Evolutionary conservation across 1,140 invertebrate species (phyloP).

Genomic region (Dufourea novaeangliae): DNA sequence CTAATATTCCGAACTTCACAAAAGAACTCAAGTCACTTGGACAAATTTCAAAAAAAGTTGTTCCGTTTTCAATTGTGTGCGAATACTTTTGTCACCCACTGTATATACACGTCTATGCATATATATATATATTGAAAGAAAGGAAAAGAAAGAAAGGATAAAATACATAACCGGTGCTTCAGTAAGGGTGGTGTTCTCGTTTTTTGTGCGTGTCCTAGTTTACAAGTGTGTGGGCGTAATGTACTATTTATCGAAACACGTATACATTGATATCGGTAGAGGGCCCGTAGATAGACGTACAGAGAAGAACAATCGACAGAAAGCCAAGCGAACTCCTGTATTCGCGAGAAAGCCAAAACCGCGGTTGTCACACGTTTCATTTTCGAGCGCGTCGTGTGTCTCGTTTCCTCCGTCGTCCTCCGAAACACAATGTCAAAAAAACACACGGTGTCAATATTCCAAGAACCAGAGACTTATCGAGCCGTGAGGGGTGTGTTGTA

Average conservation of each 20-base stretch:
- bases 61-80: no score
- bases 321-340: slow-evolving; percentile 7
- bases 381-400: slow-evolving; percentile 29
- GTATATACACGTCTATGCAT: neutral
- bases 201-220: slow-evolving; percentile 64
- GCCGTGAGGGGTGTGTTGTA: neutral
- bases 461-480: slow-evolving; percentile 10
- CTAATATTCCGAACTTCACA: no score
- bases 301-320: slow-evolving; percentile 55
- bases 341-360: slow-evolving; percentile 23
- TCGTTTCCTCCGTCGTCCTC: slow-evolving; percentile 35
- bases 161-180: slow-evolving; percentile 65
- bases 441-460: no score
- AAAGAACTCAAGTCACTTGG: no score
- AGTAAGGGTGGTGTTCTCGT: slow-evolving; percentile 61
- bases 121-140: neutral
- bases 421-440: neutral
- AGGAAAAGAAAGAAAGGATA: neutral
- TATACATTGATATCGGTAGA: neutral
- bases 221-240: slow-evolving; percentile 49
- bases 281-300: slow-evolving; percentile 52
- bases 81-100: no score
- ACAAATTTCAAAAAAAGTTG: no score
- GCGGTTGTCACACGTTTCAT: slow-evolving; percentile 7
- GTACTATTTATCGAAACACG: neutral